Conservation (phyloP, 2,888 invertebrate species). For the Julus scanicus region DNA sequence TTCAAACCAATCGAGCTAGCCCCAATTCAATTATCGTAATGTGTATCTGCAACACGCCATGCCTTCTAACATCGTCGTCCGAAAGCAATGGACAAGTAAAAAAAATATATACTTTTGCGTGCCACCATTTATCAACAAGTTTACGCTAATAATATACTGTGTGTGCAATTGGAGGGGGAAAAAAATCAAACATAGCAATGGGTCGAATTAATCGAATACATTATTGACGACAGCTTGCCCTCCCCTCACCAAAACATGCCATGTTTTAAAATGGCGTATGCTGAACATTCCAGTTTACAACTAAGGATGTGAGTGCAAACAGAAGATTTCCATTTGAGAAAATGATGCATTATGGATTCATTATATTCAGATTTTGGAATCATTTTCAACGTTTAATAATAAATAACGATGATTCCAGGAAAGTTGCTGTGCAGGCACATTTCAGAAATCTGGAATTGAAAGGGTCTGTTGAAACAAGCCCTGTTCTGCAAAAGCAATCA, state of each 20-base stretch:
- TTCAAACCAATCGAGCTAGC: background rate
- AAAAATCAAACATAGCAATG: conserved; percentile 30
- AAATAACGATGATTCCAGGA: too few relatives aligned
- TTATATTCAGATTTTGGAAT: too few relatives aligned
- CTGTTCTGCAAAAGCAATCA: too few relatives aligned
- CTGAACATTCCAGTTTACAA: too few relatives aligned
- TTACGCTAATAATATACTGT: background rate
- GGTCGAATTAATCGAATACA: conserved; percentile 3
- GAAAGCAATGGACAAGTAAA: background rate
- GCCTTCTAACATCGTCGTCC: background rate
- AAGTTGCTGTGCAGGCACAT: too few relatives aligned
- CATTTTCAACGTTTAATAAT: too few relatives aligned
- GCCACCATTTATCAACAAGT: conserved; percentile 14
- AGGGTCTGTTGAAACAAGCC: too few relatives aligned
- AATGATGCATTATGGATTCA: too few relatives aligned
- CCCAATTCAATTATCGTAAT: conserved; percentile 36
- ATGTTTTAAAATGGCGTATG: too few relatives aligned
- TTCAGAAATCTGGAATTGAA: too few relatives aligned
- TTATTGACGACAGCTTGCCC: background rate
- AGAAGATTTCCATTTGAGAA: too few relatives aligned
- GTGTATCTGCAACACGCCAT: conserved; percentile 15
- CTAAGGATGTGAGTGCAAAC: too few relatives aligned
- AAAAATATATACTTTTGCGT: conserved; percentile 10
- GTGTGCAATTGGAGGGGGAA: background rate
- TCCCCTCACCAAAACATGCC: background rate